Percentiles rank a stretch among this genome's conserved stretches.
phyloP scores from a whole-genome alignment of 2,797 vertebrate species.

The Distichodus sexfasciatus region DNA sequence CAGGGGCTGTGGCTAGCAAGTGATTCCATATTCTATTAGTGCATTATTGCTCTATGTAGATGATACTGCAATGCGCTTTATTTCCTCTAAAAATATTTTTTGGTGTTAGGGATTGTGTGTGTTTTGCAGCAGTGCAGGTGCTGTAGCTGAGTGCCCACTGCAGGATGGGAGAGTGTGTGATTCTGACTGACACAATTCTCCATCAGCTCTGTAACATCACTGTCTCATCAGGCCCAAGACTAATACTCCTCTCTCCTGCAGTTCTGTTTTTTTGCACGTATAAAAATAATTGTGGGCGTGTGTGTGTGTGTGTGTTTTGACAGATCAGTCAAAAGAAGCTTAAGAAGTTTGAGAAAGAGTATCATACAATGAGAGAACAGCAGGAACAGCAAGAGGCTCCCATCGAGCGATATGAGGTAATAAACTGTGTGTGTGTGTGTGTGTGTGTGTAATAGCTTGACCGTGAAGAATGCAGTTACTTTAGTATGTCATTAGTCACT shows the following conservation, averaged over 20 bases:
- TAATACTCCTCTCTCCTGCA: no score
- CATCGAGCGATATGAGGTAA: constrained; percentile 94
- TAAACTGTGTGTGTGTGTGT: neutral
- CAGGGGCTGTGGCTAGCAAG: neutral
- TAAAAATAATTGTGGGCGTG: neutral
- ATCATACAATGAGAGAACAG: constrained; percentile 93
- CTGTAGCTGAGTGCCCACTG: neutral
- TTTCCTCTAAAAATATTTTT: neutral
- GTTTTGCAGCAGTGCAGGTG: neutral
- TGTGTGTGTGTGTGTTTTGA: neutral
- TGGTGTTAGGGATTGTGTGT: no score
- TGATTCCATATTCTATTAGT: neutral
- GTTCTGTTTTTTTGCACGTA: neutral
- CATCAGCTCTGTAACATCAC: no score
- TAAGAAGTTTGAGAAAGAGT: constrained; percentile 97
- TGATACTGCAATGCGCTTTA: neutral
- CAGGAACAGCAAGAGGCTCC: constrained; percentile 97
- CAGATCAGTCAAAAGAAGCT: constrained; percentile 98
- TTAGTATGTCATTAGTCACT: no score
- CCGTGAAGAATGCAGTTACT: no score
- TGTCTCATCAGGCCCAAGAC: neutral
- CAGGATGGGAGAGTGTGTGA: no score
- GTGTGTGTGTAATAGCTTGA: neutral
- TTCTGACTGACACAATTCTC: no score
- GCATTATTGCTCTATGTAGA: neutral